These are phyloP conservation scores for Heterotis niloticus DNA, from an alignment of 2,113 vertebrate species.

Conservation along the genomic window DNA sequence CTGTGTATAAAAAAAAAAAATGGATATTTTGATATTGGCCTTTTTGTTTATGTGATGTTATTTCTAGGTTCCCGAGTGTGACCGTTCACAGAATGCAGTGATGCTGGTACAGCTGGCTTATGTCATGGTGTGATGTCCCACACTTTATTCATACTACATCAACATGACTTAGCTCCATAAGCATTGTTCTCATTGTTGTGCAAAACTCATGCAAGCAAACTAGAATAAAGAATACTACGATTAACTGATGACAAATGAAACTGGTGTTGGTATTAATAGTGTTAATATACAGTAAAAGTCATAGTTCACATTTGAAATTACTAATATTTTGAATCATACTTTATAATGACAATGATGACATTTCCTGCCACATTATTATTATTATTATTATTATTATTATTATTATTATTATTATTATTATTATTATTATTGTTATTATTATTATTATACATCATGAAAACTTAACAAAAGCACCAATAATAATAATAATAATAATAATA, in stretches of 20 bases:
- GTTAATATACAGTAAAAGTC: too few species aligned
- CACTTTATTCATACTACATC: constrained; percentile 72
- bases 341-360: too few species aligned
- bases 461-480: too few species aligned
- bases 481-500: too few species aligned
- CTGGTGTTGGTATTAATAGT: constrained; percentile 33
- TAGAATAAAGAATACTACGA: constrained; percentile 42
- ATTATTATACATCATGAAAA: constrained; percentile 43
- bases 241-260: constrained; percentile 60
- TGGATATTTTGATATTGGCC: constrained; percentile 57
- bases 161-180: constrained; percentile 77
- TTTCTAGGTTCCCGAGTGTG: constrained; percentile 63
- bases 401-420: constrained; percentile 37
- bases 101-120: constrained; percentile 64
- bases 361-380: not conserved
- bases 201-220: constrained; percentile 55
- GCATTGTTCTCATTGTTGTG: constrained; percentile 72
- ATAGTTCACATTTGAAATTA: too few species aligned
- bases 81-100: constrained; percentile 60
- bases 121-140: constrained; percentile 74
- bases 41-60: constrained; percentile 32
- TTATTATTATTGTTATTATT: constrained; percentile 65
- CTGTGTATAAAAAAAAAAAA: constrained; percentile 72
- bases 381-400: not conserved
- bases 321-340: too few species aligned